These are phyloP conservation scores for Agrotis segetum DNA, from an alignment of 2,888 invertebrate species.

Conservation along the genomic window DNA sequence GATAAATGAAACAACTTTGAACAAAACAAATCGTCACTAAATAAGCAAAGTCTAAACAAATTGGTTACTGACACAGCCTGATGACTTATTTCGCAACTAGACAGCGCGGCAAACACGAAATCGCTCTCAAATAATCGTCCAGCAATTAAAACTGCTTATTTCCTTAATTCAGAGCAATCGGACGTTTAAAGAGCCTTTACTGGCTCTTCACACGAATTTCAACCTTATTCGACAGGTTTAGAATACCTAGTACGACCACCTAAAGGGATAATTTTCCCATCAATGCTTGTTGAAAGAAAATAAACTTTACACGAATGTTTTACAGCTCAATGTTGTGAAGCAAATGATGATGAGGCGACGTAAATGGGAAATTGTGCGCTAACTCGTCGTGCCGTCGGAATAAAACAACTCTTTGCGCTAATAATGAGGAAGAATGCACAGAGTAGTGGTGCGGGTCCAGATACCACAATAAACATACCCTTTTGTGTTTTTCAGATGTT, in stretches of 20 bases:
- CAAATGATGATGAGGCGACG: conserved; percentile 76
- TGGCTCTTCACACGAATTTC: conserved; percentile 54
- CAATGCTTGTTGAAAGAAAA: conserved; percentile 59
- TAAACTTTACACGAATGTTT: conserved; percentile 54
- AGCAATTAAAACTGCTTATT: conserved; percentile 89
- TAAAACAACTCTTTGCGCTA: conserved; percentile 90
- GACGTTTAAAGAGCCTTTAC: conserved; percentile 78
- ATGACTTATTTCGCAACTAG: conserved; percentile 67
- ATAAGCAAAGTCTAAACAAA: conserved; percentile 35
- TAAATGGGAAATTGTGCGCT: conserved; percentile 89
- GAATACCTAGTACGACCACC: conserved; percentile 42
- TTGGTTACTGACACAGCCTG: conserved; percentile 46
- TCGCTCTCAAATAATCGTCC: conserved; percentile 84
- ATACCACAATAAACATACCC: not conserved
- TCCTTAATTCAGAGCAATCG: conserved; percentile 88
- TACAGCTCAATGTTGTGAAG: conserved; percentile 70
- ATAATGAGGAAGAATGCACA: conserved; percentile 85
- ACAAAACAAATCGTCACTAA: conserved; percentile 25
- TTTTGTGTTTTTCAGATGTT: too few relatives aligned
- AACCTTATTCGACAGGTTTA: conserved; percentile 44
- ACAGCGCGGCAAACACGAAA: conserved; percentile 74
- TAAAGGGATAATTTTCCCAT: conserved; percentile 65
- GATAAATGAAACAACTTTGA: not conserved
- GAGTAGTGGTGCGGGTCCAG: conserved; percentile 32
- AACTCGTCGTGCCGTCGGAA: conserved; percentile 84